Evolutionary conservation across 2,113 vertebrate genomes (phyloP).

Genomic region (Datnioides undecimradiatus): DNA sequence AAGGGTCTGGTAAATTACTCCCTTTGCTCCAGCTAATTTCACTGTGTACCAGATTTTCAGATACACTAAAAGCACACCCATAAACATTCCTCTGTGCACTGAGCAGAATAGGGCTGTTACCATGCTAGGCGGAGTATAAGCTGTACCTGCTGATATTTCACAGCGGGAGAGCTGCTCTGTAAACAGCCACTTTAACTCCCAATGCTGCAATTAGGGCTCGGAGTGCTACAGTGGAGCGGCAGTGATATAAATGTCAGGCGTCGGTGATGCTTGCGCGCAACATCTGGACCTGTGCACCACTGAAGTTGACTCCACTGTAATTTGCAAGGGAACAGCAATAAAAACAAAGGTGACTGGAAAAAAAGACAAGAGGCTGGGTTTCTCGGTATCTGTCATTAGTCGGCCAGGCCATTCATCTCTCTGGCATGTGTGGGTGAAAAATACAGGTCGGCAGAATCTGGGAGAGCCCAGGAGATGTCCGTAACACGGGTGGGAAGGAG

Average conservation of each 20-base stretch:
- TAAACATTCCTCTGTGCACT: neutral
- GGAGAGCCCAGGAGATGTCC: neutral
- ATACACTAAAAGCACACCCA: neutral
- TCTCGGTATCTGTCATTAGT: conserved; percentile 78
- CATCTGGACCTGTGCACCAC: conserved; percentile 72
- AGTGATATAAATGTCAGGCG: conserved; percentile 35
- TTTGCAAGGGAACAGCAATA: conserved; percentile 62
- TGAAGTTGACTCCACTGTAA: conserved; percentile 69
- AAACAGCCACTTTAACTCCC: conserved; percentile 43
- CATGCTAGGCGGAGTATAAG: neutral
- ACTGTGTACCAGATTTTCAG: neutral
- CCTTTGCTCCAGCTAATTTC: neutral
- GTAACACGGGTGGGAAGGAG: neutral
- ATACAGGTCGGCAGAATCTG: neutral
- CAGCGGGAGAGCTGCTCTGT: neutral
- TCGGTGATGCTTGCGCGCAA: conserved; percentile 32
- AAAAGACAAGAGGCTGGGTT: conserved; percentile 17
- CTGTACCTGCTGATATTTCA: neutral
- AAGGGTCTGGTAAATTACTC: neutral
- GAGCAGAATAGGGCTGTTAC: neutral
- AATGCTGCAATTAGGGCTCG: conserved; percentile 58
- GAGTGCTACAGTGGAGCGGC: conserved; percentile 37
- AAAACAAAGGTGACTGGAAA: conserved; percentile 27
- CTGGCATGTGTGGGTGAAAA: conserved; percentile 57
- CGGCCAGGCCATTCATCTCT: conserved; percentile 62